Evolutionary conservation across 2,888 invertebrate genomes (phyloP).

Genomic region (Apocheima hispidaria): DNA sequence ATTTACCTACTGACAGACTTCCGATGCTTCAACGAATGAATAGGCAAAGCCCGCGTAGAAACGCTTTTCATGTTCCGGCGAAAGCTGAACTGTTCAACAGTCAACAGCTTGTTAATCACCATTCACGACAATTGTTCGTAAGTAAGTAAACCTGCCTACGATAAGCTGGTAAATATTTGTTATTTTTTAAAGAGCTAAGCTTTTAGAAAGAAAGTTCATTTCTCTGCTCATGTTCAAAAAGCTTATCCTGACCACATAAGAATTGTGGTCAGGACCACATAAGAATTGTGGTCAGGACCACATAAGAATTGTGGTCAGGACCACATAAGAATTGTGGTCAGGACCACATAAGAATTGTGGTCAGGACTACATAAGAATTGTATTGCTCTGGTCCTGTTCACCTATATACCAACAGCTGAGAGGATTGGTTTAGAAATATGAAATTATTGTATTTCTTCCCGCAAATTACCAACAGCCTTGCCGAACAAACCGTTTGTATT

Average conservation of each 20-base stretch:
- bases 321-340: too few relatives aligned
- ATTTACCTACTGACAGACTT: slow-evolving; percentile 43
- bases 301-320: too few relatives aligned
- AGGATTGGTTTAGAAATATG: background rate
- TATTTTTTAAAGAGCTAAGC: background rate
- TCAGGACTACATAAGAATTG: too few relatives aligned
- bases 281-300: too few relatives aligned
- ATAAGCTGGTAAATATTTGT: background rate
- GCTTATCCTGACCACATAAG: too few relatives aligned
- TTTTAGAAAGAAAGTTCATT: background rate
- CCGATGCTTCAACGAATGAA: slow-evolving; percentile 14
- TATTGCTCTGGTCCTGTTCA: too few relatives aligned
- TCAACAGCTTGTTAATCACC: slow-evolving; percentile 35
- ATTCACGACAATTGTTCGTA: slow-evolving; percentile 40
- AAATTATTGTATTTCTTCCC: background rate
- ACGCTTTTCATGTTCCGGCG: slow-evolving; percentile 40
- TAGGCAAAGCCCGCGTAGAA: slow-evolving; percentile 33
- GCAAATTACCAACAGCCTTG: background rate
- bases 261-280: too few relatives aligned
- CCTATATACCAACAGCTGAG: background rate
- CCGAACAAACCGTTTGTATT: background rate
- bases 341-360: too few relatives aligned
- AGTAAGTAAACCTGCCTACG: slow-evolving; percentile 5
- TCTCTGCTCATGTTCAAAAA: too few relatives aligned
- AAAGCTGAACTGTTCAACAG: slow-evolving; percentile 43